phyloP scores from a whole-genome alignment of 1,140 invertebrate species.

The Panagrolaimus sp. region DNA sequence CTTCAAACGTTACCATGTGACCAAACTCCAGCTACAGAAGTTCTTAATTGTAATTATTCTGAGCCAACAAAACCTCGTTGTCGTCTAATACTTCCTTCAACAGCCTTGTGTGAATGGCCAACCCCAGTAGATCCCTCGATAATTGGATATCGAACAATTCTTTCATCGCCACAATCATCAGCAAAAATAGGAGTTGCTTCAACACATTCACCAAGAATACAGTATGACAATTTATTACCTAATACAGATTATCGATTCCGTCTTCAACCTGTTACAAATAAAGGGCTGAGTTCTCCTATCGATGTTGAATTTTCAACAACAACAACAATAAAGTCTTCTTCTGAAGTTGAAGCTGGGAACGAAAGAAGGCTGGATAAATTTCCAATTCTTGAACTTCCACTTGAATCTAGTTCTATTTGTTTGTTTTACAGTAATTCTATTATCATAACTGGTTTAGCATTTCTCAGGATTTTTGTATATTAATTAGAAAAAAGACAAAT shows the following conservation, averaged over 20 bases:
- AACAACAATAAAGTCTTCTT: too few species aligned
- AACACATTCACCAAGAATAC: background rate
- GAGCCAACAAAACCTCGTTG: background rate
- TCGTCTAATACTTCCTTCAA: background rate
- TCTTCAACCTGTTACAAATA: background rate
- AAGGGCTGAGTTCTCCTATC: background rate
- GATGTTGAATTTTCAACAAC: conserved; percentile 1
- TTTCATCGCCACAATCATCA: background rate
- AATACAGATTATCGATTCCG: conserved; percentile 8
- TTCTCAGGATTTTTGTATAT: too few species aligned
- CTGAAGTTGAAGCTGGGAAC: too few species aligned
- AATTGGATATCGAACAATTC: background rate
- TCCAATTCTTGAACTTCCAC: background rate
- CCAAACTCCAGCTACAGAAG: background rate
- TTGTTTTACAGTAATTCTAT: too few species aligned
- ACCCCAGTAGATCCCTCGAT: background rate
- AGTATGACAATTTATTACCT: background rate
- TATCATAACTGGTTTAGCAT: too few species aligned
- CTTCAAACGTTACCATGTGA: background rate
- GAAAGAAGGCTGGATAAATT: conserved; percentile 1
- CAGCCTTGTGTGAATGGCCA: conserved; percentile 8
- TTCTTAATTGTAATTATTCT: background rate
- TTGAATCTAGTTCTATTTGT: background rate
- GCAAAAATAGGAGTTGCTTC: background rate
- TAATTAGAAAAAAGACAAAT: too few species aligned